phyloP scores from a whole-genome alignment of 1,140 invertebrate genomes.

The Hesperophylax magnus region DNA sequence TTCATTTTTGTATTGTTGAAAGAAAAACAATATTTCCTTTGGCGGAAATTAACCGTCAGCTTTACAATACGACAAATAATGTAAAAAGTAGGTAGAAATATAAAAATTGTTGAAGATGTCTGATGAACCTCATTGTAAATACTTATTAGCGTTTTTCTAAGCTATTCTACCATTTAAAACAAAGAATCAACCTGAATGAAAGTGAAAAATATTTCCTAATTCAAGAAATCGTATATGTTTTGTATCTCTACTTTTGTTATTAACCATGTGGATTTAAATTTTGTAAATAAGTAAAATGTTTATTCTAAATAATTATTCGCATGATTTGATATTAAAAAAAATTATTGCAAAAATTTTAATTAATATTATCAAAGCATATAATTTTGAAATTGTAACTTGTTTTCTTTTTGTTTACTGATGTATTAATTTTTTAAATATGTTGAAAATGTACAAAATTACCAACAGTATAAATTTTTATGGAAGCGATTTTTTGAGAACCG shows the following conservation, averaged over 20 bases:
- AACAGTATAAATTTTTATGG: conserved; percentile 28
- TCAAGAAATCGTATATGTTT: neutral
- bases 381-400: conserved; percentile 6
- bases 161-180: conserved; percentile 7
- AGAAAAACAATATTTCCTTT: too few relatives aligned
- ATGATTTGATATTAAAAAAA: neutral
- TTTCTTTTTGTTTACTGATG: neutral
- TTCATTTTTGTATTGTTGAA: neutral
- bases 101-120: conserved; percentile 49
- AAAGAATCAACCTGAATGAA: conserved; percentile 9
- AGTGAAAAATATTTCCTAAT: neutral
- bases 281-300: conserved; percentile 14
- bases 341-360: too few relatives aligned
- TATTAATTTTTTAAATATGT: conserved; percentile 9
- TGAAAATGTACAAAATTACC: conserved; percentile 40
- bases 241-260: conserved; percentile 29
- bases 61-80: conserved; percentile 31
- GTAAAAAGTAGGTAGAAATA: conserved; percentile 53
- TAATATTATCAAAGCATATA: neutral
- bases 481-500: neutral
- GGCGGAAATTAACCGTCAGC: neutral
- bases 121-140: conserved; percentile 64
- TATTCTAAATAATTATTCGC: neutral
- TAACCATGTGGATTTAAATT: conserved; percentile 37
- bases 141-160: conserved; percentile 41